Conservation (phyloP, 2,888 invertebrate species). For the Imbricaverruca yamaguchii region DNA sequence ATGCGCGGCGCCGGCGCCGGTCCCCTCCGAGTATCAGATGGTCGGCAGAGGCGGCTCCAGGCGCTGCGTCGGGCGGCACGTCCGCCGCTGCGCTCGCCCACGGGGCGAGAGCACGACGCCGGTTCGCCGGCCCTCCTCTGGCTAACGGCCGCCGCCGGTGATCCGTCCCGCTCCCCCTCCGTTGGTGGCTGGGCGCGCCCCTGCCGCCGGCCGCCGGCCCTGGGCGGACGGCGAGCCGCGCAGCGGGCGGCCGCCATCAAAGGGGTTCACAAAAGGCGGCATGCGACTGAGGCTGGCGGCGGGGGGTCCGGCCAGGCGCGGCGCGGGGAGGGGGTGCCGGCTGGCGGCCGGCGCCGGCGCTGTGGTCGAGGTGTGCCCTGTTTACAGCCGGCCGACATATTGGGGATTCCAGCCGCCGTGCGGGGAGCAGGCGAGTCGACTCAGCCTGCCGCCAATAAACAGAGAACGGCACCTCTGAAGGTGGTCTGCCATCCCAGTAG, state of each 20-base stretch:
- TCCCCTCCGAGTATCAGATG: neutral
- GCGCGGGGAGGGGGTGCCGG: slow-evolving; percentile 31
- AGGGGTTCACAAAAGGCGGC: slow-evolving; percentile 13
- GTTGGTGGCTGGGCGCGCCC: slow-evolving; percentile 8
- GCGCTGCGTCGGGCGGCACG: neutral
- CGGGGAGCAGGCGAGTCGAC: slow-evolving; percentile 38
- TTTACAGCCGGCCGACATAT: slow-evolving; percentile 31
- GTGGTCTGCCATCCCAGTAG: too few species aligned
- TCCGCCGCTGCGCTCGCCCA: neutral
- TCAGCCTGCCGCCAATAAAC: slow-evolving; percentile 35
- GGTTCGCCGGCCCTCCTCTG: neutral
- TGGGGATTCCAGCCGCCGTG: slow-evolving; percentile 35
- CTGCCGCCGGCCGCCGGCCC: slow-evolving; percentile 23
- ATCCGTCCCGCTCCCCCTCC: neutral
- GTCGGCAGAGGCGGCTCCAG: neutral
- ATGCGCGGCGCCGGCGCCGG: neutral
- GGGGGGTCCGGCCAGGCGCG: slow-evolving; percentile 26
- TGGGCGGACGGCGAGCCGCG: slow-evolving; percentile 1
- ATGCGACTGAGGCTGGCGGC: slow-evolving; percentile 18
- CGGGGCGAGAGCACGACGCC: neutral
- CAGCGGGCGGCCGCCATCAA: slow-evolving; percentile 10
- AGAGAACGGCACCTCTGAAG: slow-evolving; percentile 38
- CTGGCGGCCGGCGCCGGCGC: slow-evolving; percentile 31
- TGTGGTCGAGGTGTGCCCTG: slow-evolving; percentile 35
- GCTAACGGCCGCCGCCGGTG: neutral